phyloP scores from a whole-genome alignment of 2,113 vertebrate species.

The Verasper variegatus region DNA sequence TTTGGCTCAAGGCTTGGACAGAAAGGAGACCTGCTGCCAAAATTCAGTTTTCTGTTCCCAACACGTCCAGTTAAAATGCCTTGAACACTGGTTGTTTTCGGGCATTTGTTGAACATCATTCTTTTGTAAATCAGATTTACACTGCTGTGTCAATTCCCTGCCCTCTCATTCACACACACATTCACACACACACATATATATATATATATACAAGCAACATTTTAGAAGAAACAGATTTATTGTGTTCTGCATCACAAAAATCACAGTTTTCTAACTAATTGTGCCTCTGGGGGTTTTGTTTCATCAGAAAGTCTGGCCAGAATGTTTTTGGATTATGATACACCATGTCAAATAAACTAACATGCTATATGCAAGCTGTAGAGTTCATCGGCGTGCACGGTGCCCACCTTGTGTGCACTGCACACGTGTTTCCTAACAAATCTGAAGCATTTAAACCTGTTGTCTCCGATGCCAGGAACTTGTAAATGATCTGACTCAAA shows the following conservation, averaged over 20 bases:
- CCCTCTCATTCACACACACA: neutral
- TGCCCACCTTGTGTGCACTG: slow-evolving; percentile 21
- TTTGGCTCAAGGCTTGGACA: slow-evolving; percentile 19
- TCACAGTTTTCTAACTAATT: slow-evolving; percentile 32
- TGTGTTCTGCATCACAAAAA: slow-evolving; percentile 7
- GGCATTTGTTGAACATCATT: neutral
- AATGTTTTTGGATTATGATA: slow-evolving; percentile 20
- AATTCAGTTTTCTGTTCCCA: neutral
- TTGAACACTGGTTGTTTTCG: neutral
- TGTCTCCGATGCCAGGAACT: slow-evolving; percentile 37
- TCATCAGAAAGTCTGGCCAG: slow-evolving; percentile 23
- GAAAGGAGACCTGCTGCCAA: slow-evolving; percentile 20
- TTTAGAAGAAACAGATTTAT: neutral
- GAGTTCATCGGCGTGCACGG: slow-evolving; percentile 23
- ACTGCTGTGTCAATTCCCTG: neutral
- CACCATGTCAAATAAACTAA: slow-evolving; percentile 25
- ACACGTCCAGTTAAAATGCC: neutral
- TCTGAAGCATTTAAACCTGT: slow-evolving; percentile 62
- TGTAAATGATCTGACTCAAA: slow-evolving; percentile 2
- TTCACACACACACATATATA: too few relatives aligned
- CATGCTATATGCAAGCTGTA: neutral
- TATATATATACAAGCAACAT: neutral
- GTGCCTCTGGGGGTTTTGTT: slow-evolving; percentile 50
- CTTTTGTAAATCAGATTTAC: neutral
- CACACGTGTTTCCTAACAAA: slow-evolving; percentile 44